These are phyloP conservation scores for Crossaster papposus DNA, from an alignment of 53 echinoderm and acorn worm species.

Conservation along the genomic window DNA sequence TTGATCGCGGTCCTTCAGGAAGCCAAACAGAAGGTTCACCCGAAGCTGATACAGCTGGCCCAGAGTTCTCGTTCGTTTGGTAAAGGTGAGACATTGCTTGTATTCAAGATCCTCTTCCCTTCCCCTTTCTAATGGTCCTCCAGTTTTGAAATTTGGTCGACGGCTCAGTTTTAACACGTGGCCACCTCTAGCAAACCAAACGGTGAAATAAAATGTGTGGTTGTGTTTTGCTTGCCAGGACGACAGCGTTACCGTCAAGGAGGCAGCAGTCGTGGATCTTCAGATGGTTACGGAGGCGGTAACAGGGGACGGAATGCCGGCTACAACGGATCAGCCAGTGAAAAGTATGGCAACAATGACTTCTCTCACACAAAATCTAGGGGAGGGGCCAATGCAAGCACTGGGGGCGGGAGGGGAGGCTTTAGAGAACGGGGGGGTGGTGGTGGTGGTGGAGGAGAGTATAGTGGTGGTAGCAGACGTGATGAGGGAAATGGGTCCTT, in stretches of 20 bases:
- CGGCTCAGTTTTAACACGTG: too few relatives aligned
- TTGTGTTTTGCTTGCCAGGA: not conserved
- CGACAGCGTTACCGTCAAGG: conserved; percentile 50
- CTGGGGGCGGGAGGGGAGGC: conserved; percentile 22
- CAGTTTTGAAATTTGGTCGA: not conserved
- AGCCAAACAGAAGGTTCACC: conserved; percentile 89
- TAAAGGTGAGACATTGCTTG: conserved; percentile 67
- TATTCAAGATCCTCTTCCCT: not conserved
- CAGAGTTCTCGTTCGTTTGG: conserved; percentile 74
- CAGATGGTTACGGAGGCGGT: conserved; percentile 42
- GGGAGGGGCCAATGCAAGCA: conserved; percentile 33
- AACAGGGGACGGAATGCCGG: conserved; percentile 26
- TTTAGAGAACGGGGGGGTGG: conserved; percentile 36
- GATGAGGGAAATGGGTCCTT: conserved; percentile 35
- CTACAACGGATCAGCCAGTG: conserved; percentile 39
- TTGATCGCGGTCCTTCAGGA: conserved; percentile 84
- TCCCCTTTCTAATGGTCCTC: too few relatives aligned
- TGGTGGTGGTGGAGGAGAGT: conserved; percentile 11
- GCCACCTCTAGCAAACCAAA: too few relatives aligned
- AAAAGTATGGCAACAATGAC: conserved; percentile 60
- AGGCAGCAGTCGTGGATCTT: conserved; percentile 30
- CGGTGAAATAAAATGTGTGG: too few relatives aligned
- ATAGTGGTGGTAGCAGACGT: conserved; percentile 21
- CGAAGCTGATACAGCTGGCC: conserved; percentile 81
- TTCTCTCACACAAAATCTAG: conserved; percentile 46